Evolutionary conservation across 2,888 invertebrate genomes (phyloP), one percentile per base, ranked within the genome.

Genomic region (Acronicta aceris): DNA sequence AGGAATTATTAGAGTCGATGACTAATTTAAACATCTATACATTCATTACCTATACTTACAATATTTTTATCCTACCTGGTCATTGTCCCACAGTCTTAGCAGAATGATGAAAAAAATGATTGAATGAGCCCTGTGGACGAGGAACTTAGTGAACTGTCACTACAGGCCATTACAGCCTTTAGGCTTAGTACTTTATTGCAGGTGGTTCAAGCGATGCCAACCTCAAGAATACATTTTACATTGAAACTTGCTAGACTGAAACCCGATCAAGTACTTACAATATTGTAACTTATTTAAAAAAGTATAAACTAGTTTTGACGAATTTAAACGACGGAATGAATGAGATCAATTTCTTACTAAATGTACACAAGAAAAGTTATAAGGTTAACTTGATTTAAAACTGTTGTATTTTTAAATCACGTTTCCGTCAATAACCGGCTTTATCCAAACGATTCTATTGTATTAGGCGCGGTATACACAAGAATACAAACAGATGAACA

Each of bases 51-150:
- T n/a, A n/a, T n/a, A n/a, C n/a, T n/a, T n/a, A n/a, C n/a, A n/a
- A n/a, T n/a, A n/a, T n/a, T n/a, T n/a, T 30, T 46, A 69, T 69
- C 36, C 25, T 41, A 33, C 49, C 16, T 54, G 46, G 70, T 50
- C 49, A 15, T 40, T 66, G 40, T 69, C 33, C 46, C 8, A n/a
- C 15, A 25, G 46, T 30, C 27, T 47, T 41, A 57, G 16, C 16
- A 46, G 45, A 5, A n/a, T n/a, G n/a, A 30, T 10, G 46, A 45
- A 43, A 15, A 41, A 38, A 1, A 25, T n/a, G 33, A 46, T 58
- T 58, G 58, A 65, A 67, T 46, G 58, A 53, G 45, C 41, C 65
- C 36, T 65, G 67, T 65, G 71, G 65, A 71, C 71, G 71, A 58
- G 42, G 62, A 61, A 33, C 69, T 55, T 49, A 50, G 67, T 72